Conservation (phyloP, 2,888 invertebrate genomes). For the Torymus auratus region DNA sequence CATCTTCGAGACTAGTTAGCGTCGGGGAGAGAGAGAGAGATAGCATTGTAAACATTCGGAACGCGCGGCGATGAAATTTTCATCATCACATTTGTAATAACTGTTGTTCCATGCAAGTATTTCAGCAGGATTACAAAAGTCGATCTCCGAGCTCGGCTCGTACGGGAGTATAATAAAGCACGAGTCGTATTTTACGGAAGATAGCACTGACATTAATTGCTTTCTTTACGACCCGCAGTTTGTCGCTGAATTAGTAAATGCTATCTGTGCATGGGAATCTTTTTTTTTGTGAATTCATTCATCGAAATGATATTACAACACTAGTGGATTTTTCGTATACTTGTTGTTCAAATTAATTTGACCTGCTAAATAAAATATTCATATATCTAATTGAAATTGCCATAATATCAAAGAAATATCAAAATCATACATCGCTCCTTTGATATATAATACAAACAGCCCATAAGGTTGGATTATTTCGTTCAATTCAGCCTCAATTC, state of each 20-base stretch:
- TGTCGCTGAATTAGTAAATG: conserved; percentile 26
- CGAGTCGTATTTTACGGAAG: conserved; percentile 8
- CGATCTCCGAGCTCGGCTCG: neutral
- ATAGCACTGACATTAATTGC: conserved; percentile 43
- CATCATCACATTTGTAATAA: conserved; percentile 13
- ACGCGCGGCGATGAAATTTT: conserved; percentile 18
- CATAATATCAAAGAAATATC: too few species aligned
- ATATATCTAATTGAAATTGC: too few species aligned
- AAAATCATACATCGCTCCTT: too few species aligned
- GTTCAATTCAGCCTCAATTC: too few species aligned
- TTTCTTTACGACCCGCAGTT: conserved; percentile 28
- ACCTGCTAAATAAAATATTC: too few species aligned
- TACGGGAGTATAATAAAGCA: neutral
- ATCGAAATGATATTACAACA: neutral
- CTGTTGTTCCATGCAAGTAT: conserved; percentile 16
- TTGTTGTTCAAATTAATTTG: too few species aligned
- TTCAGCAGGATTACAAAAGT: conserved; percentile 6
- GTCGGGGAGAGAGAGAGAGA: too few species aligned
- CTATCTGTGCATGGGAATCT: conserved; percentile 1
- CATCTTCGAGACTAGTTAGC: neutral
- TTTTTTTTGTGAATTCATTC: neutral
- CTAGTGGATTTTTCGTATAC: too few species aligned
- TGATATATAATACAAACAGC: too few species aligned
- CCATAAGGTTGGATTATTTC: too few species aligned
- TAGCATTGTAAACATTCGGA: conserved; percentile 2